Conservation (phyloP, 2,888 invertebrate genomes). For the Drymonia ruficornis region DNA sequence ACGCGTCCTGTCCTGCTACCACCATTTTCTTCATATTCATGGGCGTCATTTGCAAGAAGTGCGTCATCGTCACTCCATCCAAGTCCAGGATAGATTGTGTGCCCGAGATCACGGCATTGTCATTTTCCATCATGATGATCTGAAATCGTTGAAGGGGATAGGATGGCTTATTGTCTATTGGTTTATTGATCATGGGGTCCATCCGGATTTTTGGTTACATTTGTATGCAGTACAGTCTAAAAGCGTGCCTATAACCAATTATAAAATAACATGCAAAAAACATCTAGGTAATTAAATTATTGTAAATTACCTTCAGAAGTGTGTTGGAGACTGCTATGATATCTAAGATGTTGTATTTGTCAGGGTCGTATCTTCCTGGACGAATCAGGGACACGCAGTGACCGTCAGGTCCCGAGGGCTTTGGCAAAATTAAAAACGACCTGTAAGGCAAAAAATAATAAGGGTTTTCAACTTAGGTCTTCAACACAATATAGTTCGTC, state of each 20-base stretch:
- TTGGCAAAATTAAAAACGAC: constrained; percentile 54
- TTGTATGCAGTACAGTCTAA: too few relatives aligned
- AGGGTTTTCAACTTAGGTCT: too few relatives aligned
- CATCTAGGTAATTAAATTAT: too few relatives aligned
- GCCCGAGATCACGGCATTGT: constrained; percentile 74
- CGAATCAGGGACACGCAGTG: constrained; percentile 81
- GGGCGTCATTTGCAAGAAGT: constrained; percentile 81
- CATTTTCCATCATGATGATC: constrained; percentile 80
- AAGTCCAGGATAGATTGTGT: constrained; percentile 79
- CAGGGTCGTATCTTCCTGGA: constrained; percentile 76
- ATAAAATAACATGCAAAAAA: too few relatives aligned
- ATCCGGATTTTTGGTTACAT: neutral
- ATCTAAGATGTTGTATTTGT: constrained; percentile 59
- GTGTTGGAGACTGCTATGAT: constrained; percentile 46
- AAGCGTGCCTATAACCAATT: too few relatives aligned
- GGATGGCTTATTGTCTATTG: neutral
- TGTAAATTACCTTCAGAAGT: constrained; percentile 50
- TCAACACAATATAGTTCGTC: too few relatives aligned
- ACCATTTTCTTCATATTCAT: constrained; percentile 80
- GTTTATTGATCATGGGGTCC: neutral
- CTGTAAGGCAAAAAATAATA: constrained; percentile 43
- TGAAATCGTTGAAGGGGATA: constrained; percentile 33
- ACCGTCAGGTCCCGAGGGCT: constrained; percentile 50
- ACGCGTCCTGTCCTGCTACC: constrained; percentile 73
- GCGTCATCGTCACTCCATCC: constrained; percentile 72